These are phyloP conservation scores for Actinemys pallida DNA, from an alignment of 2,113 vertebrate species.

Conservation along the genomic window DNA sequence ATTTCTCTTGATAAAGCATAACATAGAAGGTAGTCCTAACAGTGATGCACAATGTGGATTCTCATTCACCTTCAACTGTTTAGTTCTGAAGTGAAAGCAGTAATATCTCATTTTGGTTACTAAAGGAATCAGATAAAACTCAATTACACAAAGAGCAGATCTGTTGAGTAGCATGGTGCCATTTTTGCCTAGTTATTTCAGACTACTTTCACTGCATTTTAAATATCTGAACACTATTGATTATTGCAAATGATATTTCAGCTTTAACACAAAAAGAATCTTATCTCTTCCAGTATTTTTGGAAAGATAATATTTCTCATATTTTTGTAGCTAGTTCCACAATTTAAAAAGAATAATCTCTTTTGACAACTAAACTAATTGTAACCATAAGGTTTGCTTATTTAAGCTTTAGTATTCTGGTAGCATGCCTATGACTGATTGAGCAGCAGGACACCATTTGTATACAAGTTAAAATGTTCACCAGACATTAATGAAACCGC, in stretches of 20 bases:
- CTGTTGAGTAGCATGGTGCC: background rate
- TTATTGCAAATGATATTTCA: background rate
- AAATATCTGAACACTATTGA: background rate
- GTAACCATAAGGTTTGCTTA: background rate
- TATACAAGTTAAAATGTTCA: background rate
- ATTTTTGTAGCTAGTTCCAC: background rate
- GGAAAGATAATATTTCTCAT: background rate
- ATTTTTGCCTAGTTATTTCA: background rate
- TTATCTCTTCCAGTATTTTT: background rate
- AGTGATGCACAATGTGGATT: background rate
- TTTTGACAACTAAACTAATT: background rate
- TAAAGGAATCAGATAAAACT: background rate
- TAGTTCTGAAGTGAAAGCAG: background rate
- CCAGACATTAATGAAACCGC: constrained; percentile 8
- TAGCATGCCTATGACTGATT: background rate
- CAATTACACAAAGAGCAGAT: background rate
- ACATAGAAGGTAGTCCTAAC: background rate
- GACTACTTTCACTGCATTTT: background rate
- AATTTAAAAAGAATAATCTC: background rate
- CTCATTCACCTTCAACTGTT: background rate
- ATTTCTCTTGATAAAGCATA: background rate
- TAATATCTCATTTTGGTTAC: background rate
- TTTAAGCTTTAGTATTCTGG: background rate
- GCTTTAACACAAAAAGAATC: background rate
- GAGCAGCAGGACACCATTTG: constrained; percentile 1